Percentiles rank a stretch among this genome's conserved stretches.
These are phyloP conservation scores for Alexandromys fortis DNA, from an alignment of 2,113 vertebrate species.

Conservation along the genomic window DNA sequence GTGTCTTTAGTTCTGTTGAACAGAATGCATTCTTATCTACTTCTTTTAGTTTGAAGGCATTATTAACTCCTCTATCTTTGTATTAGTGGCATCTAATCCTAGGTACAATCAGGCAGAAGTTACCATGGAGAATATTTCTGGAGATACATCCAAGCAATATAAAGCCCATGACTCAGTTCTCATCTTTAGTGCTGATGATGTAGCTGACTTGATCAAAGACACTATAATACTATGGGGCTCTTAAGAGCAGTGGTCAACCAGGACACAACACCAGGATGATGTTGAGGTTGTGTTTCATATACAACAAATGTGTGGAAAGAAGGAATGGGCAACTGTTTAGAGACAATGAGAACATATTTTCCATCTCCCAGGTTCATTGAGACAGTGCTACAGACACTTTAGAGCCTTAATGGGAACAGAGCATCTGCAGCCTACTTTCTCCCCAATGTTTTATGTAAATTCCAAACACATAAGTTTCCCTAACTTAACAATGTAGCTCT, in stretches of 20 bases:
- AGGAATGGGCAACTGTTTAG: too few species aligned
- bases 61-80: neutral
- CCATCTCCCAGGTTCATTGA: neutral
- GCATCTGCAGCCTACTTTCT: neutral
- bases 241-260: neutral
- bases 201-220: too few species aligned
- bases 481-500: neutral
- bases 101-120: neutral
- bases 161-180: neutral
- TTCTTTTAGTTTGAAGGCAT: neutral
- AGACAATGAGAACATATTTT: neutral
- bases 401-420: neutral
- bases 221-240: neutral
- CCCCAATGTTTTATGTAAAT: slow-evolving; percentile 2
- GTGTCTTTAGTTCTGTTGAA: neutral
- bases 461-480: neutral
- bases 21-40: neutral
- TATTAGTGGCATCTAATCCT: neutral
- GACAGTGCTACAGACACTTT: neutral
- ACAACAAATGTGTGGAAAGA: neutral
- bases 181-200: neutral
- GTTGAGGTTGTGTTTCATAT: too few species aligned
- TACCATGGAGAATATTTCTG: neutral
- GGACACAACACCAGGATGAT: neutral
- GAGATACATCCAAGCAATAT: neutral